Evolutionary conservation across 2,113 vertebrate genomes (phyloP).

Genomic region (Piprites chloris): DNA sequence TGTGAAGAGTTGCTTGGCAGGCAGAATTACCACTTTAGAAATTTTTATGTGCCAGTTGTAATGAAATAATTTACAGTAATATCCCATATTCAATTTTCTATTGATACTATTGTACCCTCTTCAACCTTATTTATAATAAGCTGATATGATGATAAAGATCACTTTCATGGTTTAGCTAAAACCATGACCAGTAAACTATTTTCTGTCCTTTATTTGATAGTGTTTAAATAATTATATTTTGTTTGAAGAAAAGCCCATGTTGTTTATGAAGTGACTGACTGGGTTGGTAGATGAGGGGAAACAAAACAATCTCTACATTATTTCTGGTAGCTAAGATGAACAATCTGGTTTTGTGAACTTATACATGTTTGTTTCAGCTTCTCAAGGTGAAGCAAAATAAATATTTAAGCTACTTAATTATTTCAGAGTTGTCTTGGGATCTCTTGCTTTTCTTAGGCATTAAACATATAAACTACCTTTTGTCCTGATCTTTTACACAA

Average conservation of each 20-base stretch:
- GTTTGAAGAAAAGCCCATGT: not conserved
- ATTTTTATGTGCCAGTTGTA: not conserved
- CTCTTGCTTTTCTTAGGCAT: not conserved
- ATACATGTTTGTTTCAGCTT: not conserved
- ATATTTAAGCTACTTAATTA: not conserved
- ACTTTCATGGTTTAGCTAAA: not conserved
- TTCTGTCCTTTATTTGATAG: not conserved
- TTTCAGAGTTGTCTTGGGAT: not conserved
- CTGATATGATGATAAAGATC: not conserved
- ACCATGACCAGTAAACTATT: not conserved
- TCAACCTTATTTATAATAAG: not conserved
- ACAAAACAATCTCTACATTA: not conserved
- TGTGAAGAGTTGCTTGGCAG: not conserved
- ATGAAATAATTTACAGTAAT: not conserved
- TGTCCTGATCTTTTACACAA: not conserved
- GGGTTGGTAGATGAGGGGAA: not conserved
- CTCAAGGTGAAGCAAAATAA: not conserved
- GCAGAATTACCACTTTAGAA: not conserved
- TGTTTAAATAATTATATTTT: not conserved
- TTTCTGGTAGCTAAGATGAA: not conserved
- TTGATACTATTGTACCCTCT: not conserved
- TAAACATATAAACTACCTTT: not conserved
- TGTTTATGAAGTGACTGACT: not conserved
- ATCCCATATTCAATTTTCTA: not conserved
- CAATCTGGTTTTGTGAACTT: not conserved